These are phyloP conservation scores for Plebejus argus DNA, from an alignment of 2,888 invertebrate genomes.

Conservation along the genomic window DNA sequence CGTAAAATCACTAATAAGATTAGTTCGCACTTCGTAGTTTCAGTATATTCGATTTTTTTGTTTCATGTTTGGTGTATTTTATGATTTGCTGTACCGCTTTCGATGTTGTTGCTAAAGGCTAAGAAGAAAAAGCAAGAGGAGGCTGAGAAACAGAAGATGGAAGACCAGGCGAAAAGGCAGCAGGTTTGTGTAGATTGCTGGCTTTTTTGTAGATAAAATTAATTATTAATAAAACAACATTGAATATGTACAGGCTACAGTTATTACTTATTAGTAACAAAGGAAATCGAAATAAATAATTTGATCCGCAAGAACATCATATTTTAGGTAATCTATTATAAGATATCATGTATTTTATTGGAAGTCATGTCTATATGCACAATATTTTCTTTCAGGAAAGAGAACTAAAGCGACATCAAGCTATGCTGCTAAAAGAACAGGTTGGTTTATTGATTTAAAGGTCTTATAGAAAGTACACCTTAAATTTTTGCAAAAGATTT, in stretches of 20 bases:
- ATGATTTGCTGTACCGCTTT: constrained; percentile 61
- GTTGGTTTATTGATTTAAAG: constrained; percentile 73
- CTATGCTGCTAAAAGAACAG: constrained; percentile 94
- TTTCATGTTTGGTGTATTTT: constrained; percentile 66
- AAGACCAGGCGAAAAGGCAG: constrained; percentile 91
- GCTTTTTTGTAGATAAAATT: neutral
- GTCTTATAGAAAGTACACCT: constrained; percentile 22
- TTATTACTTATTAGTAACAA: no score
- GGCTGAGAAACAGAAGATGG: constrained; percentile 89
- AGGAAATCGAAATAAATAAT: no score
- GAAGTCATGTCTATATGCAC: neutral
- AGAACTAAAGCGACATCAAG: constrained; percentile 94
- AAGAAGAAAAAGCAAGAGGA: constrained; percentile 93
- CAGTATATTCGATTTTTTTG: constrained; percentile 56
- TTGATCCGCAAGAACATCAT: no score
- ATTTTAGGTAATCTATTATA: neutral
- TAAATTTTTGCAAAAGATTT: no score
- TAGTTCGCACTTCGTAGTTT: neutral
- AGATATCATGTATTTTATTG: neutral
- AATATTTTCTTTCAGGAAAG: constrained; percentile 87
- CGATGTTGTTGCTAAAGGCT: constrained; percentile 84
- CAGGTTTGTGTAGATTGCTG: constrained; percentile 82
- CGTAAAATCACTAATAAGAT: neutral
- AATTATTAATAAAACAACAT: neutral
- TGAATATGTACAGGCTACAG: neutral